Conservation (phyloP, 2,888 invertebrate species). For the Leucania comma region DNA sequence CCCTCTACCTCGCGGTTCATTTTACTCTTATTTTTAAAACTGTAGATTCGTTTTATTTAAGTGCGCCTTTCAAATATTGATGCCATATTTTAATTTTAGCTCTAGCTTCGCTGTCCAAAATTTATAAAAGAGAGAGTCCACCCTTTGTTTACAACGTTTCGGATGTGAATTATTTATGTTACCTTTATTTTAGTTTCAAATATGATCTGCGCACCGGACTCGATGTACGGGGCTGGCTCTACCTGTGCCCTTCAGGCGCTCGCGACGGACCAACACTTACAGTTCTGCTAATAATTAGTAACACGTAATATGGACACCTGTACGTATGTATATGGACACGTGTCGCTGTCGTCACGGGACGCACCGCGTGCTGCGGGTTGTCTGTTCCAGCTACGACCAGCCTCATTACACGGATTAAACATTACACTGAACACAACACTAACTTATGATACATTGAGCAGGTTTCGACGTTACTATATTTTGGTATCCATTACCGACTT, state of each 20-base stretch:
- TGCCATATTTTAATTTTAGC: constrained; percentile 9
- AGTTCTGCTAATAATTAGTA: no score
- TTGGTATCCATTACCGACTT: no score
- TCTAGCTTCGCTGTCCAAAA: neutral
- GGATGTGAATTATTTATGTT: constrained; percentile 7
- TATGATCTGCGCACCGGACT: neutral
- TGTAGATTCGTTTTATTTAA: neutral
- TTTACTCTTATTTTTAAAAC: constrained; percentile 15
- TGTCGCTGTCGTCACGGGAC: no score
- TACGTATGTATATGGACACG: no score
- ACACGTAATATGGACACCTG: no score
- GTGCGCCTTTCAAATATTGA: constrained; percentile 14
- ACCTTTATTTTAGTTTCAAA: constrained; percentile 13
- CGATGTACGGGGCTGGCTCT: neutral
- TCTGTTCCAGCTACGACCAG: neutral
- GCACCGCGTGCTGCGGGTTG: no score
- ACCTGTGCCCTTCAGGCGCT: no score
- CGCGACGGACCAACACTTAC: no score
- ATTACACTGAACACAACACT: neutral
- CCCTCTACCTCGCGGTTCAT: neutral
- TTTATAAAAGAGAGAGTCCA: no score
- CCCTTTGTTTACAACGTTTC: neutral
- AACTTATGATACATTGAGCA: neutral
- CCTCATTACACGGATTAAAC: neutral
- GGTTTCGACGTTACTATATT: no score